Evolutionary conservation across 2,113 vertebrate genomes (phyloP).

Genomic region (Hyperopisus bebe): DNA sequence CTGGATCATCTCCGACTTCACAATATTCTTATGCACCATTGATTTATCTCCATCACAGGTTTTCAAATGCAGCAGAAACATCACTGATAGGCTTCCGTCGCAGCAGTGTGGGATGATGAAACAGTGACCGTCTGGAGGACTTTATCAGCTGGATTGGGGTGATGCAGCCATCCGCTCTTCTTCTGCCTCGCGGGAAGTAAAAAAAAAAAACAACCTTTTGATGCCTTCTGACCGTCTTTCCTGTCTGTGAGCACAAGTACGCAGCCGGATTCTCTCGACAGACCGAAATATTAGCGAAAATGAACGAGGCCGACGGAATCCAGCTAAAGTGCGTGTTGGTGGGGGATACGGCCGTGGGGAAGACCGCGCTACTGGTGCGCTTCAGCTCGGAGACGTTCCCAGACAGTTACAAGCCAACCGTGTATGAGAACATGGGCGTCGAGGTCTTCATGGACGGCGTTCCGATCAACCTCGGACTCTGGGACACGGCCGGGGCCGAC

Average conservation of each 20-base stretch:
- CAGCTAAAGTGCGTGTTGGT: slow-evolving; percentile 90
- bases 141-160: background rate
- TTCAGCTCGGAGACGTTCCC: slow-evolving; percentile 94
- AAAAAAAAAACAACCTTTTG: background rate
- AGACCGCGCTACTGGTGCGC: slow-evolving; percentile 85
- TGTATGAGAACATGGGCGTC: slow-evolving; percentile 92
- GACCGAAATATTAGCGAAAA: background rate
- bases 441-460: slow-evolving; percentile 91
- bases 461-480: slow-evolving; percentile 87
- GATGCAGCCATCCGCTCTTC: background rate
- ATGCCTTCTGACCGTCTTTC: background rate
- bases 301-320: slow-evolving; percentile 57
- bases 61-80: background rate
- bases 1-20: background rate
- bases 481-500: slow-evolving; percentile 89
- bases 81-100: background rate
- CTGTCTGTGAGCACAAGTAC: background rate
- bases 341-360: slow-evolving; percentile 86
- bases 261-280: background rate
- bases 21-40: background rate
- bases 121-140: background rate
- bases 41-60: background rate
- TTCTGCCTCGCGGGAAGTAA: background rate
- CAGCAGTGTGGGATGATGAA: background rate
- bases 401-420: slow-evolving; percentile 81